Conservation (phyloP, 2,113 vertebrate genomes). For the Oriolus oriolus region DNA sequence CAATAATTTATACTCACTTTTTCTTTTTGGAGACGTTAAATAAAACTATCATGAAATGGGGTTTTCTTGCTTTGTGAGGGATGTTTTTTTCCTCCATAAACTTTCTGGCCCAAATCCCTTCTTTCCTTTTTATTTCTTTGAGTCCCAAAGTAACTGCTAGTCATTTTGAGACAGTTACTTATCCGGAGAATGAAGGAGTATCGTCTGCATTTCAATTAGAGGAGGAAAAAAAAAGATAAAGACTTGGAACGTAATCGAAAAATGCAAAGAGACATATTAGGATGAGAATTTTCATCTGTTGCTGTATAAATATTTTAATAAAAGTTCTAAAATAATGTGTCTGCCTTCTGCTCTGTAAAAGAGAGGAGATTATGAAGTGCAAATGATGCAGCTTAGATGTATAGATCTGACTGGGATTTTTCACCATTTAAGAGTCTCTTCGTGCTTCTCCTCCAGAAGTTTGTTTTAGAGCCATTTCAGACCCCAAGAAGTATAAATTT, state of each 20-base stretch:
- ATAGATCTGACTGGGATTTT: constrained; percentile 30
- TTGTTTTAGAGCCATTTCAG: constrained; percentile 2
- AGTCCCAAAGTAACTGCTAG: not conserved
- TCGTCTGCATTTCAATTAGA: constrained; percentile 13
- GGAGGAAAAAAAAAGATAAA: constrained; percentile 37
- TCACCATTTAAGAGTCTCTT: constrained; percentile 36
- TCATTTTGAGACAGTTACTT: constrained; percentile 16
- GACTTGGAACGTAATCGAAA: constrained; percentile 40
- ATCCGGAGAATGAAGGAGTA: constrained; percentile 24
- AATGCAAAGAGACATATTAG: constrained; percentile 43
- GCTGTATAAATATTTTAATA: constrained; percentile 65
- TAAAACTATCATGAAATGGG: not conserved
- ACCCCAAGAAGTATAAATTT: constrained; percentile 55
- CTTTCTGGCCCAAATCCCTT: not conserved
- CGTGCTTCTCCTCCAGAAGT: constrained; percentile 25
- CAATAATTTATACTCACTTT: not conserved
- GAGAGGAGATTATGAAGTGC: constrained; percentile 14
- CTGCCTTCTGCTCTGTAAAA: constrained; percentile 41
- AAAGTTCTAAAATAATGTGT: constrained; percentile 60
- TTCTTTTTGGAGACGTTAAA: not conserved
- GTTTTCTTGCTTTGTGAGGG: not conserved
- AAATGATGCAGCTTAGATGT: constrained; percentile 49
- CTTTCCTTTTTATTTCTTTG: constrained; percentile 2
- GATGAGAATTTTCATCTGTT: constrained; percentile 66
- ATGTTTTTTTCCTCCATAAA: not conserved